These are phyloP conservation scores for Brachyalestes nurse DNA, from an alignment of 2,797 vertebrate species.

Conservation along the genomic window DNA sequence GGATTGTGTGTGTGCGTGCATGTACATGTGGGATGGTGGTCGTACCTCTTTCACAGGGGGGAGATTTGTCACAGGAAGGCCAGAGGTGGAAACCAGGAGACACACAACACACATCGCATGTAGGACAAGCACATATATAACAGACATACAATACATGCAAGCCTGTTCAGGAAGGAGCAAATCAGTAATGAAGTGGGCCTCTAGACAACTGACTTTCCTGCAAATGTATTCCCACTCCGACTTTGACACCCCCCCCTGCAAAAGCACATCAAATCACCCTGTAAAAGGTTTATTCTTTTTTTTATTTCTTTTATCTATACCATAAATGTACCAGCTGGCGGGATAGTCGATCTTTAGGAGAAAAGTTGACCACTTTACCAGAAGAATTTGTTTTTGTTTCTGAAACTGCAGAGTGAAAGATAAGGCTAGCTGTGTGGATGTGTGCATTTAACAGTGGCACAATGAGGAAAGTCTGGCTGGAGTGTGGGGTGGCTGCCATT, in stretches of 20 bases:
- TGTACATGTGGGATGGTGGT: slow-evolving; percentile 33
- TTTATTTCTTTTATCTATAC: too few species aligned
- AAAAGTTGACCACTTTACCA: too few species aligned
- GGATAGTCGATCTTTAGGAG: too few species aligned
- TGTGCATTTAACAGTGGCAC: not conserved
- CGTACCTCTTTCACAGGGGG: slow-evolving; percentile 55
- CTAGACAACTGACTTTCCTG: not conserved
- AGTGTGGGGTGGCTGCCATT: too few species aligned
- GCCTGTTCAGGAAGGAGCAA: slow-evolving; percentile 35
- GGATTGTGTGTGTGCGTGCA: slow-evolving; percentile 15
- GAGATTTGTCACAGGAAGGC: slow-evolving; percentile 71
- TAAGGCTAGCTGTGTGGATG: not conserved
- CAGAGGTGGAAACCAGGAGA: slow-evolving; percentile 57
- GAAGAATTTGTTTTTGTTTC: too few species aligned
- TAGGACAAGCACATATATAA: slow-evolving; percentile 35
- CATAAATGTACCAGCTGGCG: too few species aligned
- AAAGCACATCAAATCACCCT: too few species aligned
- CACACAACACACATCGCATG: slow-evolving; percentile 35
- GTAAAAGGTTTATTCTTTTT: too few species aligned
- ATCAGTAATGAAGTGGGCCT: slow-evolving; percentile 7
- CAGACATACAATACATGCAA: slow-evolving; percentile 35
- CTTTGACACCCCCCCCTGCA: too few species aligned
- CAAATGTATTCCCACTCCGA: not conserved
- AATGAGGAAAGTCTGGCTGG: not conserved
- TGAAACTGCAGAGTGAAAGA: too few species aligned